A percentile compares a stretch with the other conserved stretches of the same genome.
These are phyloP conservation scores for Helicoverpa assulta DNA, from an alignment of 2,888 invertebrate species.

Conservation along the genomic window DNA sequence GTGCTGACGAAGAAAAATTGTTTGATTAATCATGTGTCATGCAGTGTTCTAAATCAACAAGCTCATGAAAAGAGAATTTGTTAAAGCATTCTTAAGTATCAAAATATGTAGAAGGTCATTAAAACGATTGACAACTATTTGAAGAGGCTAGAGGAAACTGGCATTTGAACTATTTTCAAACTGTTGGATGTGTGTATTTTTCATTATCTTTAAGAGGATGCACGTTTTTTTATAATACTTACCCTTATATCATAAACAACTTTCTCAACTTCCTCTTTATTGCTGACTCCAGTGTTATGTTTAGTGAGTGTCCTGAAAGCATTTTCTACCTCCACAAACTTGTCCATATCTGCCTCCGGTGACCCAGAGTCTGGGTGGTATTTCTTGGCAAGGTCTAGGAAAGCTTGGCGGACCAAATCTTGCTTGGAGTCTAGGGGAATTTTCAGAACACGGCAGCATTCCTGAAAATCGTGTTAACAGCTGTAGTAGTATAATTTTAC, in stretches of 20 bases:
- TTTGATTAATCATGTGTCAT: too few relatives aligned
- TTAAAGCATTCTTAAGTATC: too few relatives aligned
- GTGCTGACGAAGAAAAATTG: slow-evolving; percentile 88
- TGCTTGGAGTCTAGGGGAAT: slow-evolving; percentile 93
- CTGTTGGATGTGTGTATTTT: too few relatives aligned
- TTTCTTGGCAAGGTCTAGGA: slow-evolving; percentile 93
- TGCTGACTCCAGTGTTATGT: slow-evolving; percentile 88
- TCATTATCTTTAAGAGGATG: too few relatives aligned
- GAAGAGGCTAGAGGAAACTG: too few relatives aligned
- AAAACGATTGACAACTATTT: too few relatives aligned
- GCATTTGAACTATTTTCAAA: too few relatives aligned
- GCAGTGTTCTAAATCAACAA: too few relatives aligned
- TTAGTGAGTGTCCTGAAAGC: slow-evolving; percentile 93
- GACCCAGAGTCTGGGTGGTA: slow-evolving; percentile 96
- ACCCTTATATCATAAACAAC: slow-evolving; percentile 92
- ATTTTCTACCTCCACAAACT: slow-evolving; percentile 94
- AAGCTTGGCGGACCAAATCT: slow-evolving; percentile 93
- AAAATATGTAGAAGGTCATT: too few relatives aligned
- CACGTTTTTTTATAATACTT: slow-evolving; percentile 44
- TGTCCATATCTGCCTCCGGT: slow-evolving; percentile 92
- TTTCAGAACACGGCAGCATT: slow-evolving; percentile 92
- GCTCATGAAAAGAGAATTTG: too few relatives aligned
- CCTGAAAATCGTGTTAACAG: slow-evolving; percentile 81
- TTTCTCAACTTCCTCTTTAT: slow-evolving; percentile 89
- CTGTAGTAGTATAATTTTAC: not conserved